Evolutionary conservation across 1,140 invertebrate genomes (phyloP), one percentile per base, ranked within the genome.

Genomic region (Nephotettix cincticeps): DNA sequence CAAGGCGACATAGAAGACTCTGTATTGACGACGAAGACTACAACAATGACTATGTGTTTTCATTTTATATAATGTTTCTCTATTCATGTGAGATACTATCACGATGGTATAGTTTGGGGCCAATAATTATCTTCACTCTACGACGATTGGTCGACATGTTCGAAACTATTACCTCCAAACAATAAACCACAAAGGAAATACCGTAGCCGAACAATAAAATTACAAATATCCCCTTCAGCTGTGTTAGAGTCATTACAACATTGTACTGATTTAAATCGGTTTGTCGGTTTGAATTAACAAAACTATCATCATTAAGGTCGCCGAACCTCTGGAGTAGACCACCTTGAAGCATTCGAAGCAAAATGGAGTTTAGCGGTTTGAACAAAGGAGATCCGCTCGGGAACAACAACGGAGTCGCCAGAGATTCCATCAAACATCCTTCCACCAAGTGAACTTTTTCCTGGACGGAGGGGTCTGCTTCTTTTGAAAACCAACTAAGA

Each of bases 371-470:
- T 0, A 75, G 27, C 0, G 70, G 65, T 21, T 74, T 56, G 11
- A 13, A 40, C n/a, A 75, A 32, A 11, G 72, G 68, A 14, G 74
- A 75, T 4, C 70, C 70, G 1, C 56, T 47, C 25, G 68, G 68
- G 13, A 75, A 61, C 47, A 75, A 69, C 28, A 75, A 66, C 19
- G 74, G 74, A 1, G 74, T 75, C 21, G 73, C 72, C 21, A 74
- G 72, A 2, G 74, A 63, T 43, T 73, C 56, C 67, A 75, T 64
- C 30, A 75, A 47, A 61, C 74, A 75, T 3, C 74, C 74, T 11
- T 73, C 72, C 13, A 75, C 61, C 27, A 75, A 73, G 11, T 71
- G 54, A 23, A 75, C 67, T 45, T 72, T 75, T n/a, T 74, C 74
- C 40, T 70, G 74, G 67, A 30, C 61, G 32, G 74, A 70, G 14